These are phyloP conservation scores for Neoseiulus cucumeris DNA, from an alignment of 1,140 invertebrate species.

Conservation along the genomic window DNA sequence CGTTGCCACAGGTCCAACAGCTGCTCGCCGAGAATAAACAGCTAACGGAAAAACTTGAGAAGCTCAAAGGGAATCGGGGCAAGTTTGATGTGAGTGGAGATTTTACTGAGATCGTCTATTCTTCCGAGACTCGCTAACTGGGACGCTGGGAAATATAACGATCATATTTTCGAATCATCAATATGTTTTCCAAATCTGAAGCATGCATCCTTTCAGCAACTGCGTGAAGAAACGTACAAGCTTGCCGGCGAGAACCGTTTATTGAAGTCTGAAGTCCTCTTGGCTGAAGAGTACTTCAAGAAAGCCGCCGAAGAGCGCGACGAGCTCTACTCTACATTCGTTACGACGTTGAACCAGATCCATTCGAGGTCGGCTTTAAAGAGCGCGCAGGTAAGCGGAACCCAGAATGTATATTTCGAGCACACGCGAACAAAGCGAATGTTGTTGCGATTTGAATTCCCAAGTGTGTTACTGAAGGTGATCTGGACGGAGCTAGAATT, in stretches of 20 bases:
- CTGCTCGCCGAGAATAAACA: not conserved
- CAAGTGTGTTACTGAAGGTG: no score
- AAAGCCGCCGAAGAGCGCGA: constrained; percentile 2
- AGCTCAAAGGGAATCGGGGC: not conserved
- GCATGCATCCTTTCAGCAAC: not conserved
- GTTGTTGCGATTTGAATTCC: no score
- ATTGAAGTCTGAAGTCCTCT: not conserved
- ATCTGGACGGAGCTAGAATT: no score
- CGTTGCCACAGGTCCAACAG: not conserved
- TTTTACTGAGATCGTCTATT: not conserved
- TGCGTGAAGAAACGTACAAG: constrained; percentile 1
- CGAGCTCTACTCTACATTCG: not conserved
- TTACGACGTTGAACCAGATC: not conserved
- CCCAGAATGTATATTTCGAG: no score
- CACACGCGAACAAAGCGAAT: no score
- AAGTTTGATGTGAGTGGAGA: not conserved
- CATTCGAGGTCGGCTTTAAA: not conserved
- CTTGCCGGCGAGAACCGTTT: not conserved
- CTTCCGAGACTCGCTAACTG: no score
- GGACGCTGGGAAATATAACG: no score
- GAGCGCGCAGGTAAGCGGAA: not conserved
- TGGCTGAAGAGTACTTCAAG: constrained; percentile 4
- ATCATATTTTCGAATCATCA: no score
- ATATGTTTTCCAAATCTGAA: no score
- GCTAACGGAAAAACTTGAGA: not conserved